Percentiles rank a stretch among this genome's conserved stretches.
Evolutionary conservation across 2,888 invertebrate genomes (phyloP).

Genomic region (Netelia virgata): DNA sequence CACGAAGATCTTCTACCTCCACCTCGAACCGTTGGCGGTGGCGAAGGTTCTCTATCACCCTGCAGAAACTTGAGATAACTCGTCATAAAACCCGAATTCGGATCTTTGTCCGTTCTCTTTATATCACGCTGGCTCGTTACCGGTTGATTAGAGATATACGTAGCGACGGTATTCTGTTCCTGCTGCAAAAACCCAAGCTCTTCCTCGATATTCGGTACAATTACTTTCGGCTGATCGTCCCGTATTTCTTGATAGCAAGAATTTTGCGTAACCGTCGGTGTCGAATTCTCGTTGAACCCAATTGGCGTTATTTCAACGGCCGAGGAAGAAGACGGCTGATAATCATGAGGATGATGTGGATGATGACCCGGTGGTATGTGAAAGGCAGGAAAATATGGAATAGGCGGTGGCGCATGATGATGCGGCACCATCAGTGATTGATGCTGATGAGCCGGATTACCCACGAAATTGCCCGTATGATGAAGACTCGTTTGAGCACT

Average conservation of each 20-base stretch:
- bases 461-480: conserved; percentile 85
- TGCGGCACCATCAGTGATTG: conserved; percentile 90
- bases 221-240: conserved; percentile 92
- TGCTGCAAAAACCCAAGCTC: conserved; percentile 91
- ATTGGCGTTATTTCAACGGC: conserved; percentile 88
- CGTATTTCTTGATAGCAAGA: conserved; percentile 78
- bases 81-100: conserved; percentile 93
- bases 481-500: conserved; percentile 87
- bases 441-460: conserved; percentile 87
- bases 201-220: conserved; percentile 95
- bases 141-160: neutral
- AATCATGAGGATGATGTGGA: conserved; percentile 88
- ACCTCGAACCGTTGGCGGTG: conserved; percentile 90
- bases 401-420: conserved; percentile 87
- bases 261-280: conserved; percentile 44
- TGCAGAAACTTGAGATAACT: conserved; percentile 94
- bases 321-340: conserved; percentile 82
- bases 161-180: conserved; percentile 62
- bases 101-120: conserved; percentile 86
- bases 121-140: conserved; percentile 85
- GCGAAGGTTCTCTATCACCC: conserved; percentile 93
- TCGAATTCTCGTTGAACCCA: conserved; percentile 68
- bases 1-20: conserved; percentile 89
- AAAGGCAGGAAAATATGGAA: conserved; percentile 92
- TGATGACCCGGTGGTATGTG: conserved; percentile 87